phyloP scores from a whole-genome alignment of 1,140 invertebrate genomes.

The Trypoxylus dichotomus region DNA sequence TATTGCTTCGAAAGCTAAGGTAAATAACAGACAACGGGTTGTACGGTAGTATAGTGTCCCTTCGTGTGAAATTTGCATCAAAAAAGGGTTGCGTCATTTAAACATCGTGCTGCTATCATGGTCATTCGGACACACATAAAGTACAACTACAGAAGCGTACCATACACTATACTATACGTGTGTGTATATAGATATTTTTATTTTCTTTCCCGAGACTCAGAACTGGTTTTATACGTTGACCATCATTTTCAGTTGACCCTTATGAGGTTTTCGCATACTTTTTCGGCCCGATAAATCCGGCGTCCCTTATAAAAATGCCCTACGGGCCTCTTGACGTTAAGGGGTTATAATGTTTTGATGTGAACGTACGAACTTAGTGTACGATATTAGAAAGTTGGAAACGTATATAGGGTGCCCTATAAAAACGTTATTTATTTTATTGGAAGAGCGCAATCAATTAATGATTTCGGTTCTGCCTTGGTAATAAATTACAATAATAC shows the following conservation, averaged over 20 bases:
- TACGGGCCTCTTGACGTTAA: background rate
- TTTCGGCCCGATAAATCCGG: background rate
- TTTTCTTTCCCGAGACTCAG: background rate
- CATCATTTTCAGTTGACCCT: slow-evolving; percentile 16
- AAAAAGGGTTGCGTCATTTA: slow-evolving; percentile 10
- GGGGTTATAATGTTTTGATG: background rate
- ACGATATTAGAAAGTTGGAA: no score
- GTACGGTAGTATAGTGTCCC: background rate
- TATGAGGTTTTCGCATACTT: slow-evolving; percentile 17
- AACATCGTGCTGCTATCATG: background rate
- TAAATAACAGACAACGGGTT: background rate
- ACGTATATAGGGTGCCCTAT: no score
- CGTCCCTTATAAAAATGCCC: background rate
- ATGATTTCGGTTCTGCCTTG: no score
- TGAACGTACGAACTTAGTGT: no score
- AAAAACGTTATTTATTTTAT: no score
- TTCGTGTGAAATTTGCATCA: slow-evolving; percentile 17
- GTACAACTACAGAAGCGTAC: background rate
- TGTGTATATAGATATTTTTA: background rate
- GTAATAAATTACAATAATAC: no score
- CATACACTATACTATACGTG: no score
- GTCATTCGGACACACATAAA: background rate
- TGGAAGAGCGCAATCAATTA: no score
- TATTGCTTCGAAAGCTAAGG: background rate
- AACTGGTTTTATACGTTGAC: slow-evolving; percentile 13